These are phyloP conservation scores for Microplitis demolitor DNA, from an alignment of 1,140 invertebrate genomes.

Conservation along the genomic window DNA sequence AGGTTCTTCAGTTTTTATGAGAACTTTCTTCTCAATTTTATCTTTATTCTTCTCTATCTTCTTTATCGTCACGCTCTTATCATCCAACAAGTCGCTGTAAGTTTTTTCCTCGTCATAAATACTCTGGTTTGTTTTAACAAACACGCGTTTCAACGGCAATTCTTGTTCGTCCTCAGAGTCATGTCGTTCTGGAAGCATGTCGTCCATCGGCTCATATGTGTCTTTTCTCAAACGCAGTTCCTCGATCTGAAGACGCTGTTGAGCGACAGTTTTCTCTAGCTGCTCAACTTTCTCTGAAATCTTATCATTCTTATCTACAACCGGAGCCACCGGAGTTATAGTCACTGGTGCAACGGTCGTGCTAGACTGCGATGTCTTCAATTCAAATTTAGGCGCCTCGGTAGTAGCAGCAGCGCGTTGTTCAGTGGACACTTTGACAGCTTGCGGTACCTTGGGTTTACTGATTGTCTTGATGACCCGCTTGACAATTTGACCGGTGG, in stretches of 20 bases:
- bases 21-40: neutral
- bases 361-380: constrained; percentile 47
- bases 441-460: constrained; percentile 46
- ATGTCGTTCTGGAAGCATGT: constrained; percentile 56
- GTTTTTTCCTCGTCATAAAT: constrained; percentile 59
- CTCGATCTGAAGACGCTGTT: constrained; percentile 58
- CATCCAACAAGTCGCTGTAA: constrained; percentile 43
- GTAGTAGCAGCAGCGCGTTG: constrained; percentile 11
- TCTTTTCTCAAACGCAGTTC: constrained; percentile 52
- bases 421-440: constrained; percentile 36
- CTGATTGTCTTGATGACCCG: constrained; percentile 51
- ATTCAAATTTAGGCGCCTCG: constrained; percentile 48
- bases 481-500: constrained; percentile 59
- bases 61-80: constrained; percentile 21
- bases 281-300: constrained; percentile 54
- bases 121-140: constrained; percentile 58
- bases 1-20: constrained; percentile 34
- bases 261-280: constrained; percentile 54
- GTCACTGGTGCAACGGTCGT: constrained; percentile 26
- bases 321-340: constrained; percentile 26
- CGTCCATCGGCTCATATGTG: constrained; percentile 52
- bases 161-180: constrained; percentile 60
- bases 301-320: constrained; percentile 34
- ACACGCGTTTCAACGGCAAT: constrained; percentile 56
- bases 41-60: neutral